phyloP scores from a whole-genome alignment of 2,888 invertebrate genomes.

The Phorcus lineatus region DNA sequence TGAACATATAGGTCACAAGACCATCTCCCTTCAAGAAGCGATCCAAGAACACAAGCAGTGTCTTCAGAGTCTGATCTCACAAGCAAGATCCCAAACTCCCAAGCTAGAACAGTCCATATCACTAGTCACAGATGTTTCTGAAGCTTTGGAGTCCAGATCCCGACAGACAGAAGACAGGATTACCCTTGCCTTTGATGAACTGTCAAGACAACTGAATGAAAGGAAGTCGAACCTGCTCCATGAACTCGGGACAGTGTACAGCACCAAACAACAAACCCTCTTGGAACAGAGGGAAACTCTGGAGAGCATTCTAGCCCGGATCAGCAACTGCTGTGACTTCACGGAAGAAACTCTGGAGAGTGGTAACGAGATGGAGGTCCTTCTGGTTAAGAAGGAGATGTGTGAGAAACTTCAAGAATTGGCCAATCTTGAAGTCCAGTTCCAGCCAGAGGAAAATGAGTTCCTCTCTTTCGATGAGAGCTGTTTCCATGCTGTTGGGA shows the following conservation, averaged over 20 bases:
- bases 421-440: slow-evolving; percentile 58
- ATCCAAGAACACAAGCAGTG: slow-evolving; percentile 74
- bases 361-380: slow-evolving; percentile 77
- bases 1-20: slow-evolving; percentile 77
- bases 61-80: slow-evolving; percentile 67
- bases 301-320: slow-evolving; percentile 74
- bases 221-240: slow-evolving; percentile 69
- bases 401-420: slow-evolving; percentile 75
- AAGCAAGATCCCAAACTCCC: slow-evolving; percentile 72
- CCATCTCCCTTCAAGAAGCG: slow-evolving; percentile 75
- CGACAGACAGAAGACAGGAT: slow-evolving; percentile 68
- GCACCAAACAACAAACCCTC: slow-evolving; percentile 71
- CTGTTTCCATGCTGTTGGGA: slow-evolving; percentile 64
- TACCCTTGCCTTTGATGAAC: slow-evolving; percentile 70
- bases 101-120: slow-evolving; percentile 69
- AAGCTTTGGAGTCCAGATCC: slow-evolving; percentile 56
- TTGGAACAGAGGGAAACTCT: slow-evolving; percentile 72
- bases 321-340: slow-evolving; percentile 76
- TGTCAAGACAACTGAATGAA: slow-evolving; percentile 68
- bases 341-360: slow-evolving; percentile 77
- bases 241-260: slow-evolving; percentile 70
- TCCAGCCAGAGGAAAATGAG: slow-evolving; percentile 73
- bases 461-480: slow-evolving; percentile 72
- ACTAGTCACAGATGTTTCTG: slow-evolving; percentile 61
- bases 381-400: slow-evolving; percentile 77